Evolutionary conservation across 2,888 invertebrate genomes (phyloP).

Genomic region (Drosophila melanocephala): DNA sequence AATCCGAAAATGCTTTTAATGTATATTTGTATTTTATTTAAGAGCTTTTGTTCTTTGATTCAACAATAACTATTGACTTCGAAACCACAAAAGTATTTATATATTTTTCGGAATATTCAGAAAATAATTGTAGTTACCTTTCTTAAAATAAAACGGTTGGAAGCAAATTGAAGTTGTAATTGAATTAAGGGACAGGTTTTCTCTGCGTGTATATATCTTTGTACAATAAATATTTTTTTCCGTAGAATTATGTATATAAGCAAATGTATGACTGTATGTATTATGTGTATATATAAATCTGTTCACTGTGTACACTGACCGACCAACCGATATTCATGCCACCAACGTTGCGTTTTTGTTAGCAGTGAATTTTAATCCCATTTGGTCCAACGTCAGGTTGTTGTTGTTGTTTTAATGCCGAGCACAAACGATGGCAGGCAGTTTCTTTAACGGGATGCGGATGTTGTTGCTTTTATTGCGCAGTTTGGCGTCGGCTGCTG

Average conservation of each 20-base stretch:
- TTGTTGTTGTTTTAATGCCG: constrained; percentile 60
- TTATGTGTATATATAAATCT: neutral
- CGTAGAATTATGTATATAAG: neutral
- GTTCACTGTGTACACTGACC: constrained; percentile 18
- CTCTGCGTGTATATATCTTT: neutral
- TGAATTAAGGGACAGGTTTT: neutral
- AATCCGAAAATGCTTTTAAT: neutral
- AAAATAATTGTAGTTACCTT: neutral
- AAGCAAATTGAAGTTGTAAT: neutral
- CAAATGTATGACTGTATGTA: neutral
- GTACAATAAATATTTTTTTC: neutral
- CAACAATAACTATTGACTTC: neutral
- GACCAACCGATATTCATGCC: constrained; percentile 33
- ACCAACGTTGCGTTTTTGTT: constrained; percentile 52
- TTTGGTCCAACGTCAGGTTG: constrained; percentile 49
- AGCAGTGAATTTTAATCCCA: constrained; percentile 69
- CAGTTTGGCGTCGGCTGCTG: constrained; percentile 63
- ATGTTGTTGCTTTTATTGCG: constrained; percentile 66
- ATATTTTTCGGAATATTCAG: neutral
- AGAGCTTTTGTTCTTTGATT: neutral
- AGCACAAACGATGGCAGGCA: constrained; percentile 66
- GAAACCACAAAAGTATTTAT: neutral
- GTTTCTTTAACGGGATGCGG: constrained; percentile 66
- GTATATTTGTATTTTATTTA: neutral
- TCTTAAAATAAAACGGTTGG: neutral